phyloP scores from a whole-genome alignment of 1,140 invertebrate genomes.

The Sycobia sp. region DNA sequence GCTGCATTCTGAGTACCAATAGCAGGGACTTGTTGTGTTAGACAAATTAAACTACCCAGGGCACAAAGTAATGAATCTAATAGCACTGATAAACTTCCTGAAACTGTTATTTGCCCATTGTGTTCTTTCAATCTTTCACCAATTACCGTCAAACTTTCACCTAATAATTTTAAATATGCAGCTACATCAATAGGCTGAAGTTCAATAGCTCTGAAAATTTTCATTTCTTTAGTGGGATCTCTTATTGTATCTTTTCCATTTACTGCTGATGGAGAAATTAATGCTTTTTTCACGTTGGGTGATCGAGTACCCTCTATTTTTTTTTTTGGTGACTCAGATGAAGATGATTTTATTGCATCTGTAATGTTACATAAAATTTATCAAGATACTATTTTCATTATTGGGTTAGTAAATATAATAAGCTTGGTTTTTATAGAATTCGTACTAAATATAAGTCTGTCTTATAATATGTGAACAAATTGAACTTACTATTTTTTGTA shows the following conservation, averaged over 20 bases:
- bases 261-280: constrained; percentile 13
- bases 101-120: constrained; percentile 93
- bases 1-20: constrained; percentile 73
- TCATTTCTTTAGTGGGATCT: constrained; percentile 52
- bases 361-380: background rate
- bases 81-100: constrained; percentile 90
- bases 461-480: constrained; percentile 2
- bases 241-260: constrained; percentile 50
- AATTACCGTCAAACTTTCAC: constrained; percentile 91
- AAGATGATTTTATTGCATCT: constrained; percentile 14
- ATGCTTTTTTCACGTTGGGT: constrained; percentile 2
- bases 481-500: constrained; percentile 22
- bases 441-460: background rate
- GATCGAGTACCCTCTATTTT: background rate
- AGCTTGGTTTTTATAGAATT: too few relatives aligned
- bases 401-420: too few relatives aligned
- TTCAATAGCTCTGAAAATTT: constrained; percentile 71
- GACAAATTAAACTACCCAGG: constrained; percentile 84
- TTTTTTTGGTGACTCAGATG: constrained; percentile 18
- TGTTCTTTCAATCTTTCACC: constrained; percentile 91
- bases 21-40: constrained; percentile 83
- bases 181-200: constrained; percentile 89
- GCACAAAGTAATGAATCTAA: constrained; percentile 92
- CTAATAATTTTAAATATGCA: constrained; percentile 89
- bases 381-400: constrained; percentile 1